A percentile compares a stretch with the other conserved stretches of the same genome.
phyloP scores from a whole-genome alignment of 1,140 invertebrate genomes.

The Apocrypta bakeri region DNA sequence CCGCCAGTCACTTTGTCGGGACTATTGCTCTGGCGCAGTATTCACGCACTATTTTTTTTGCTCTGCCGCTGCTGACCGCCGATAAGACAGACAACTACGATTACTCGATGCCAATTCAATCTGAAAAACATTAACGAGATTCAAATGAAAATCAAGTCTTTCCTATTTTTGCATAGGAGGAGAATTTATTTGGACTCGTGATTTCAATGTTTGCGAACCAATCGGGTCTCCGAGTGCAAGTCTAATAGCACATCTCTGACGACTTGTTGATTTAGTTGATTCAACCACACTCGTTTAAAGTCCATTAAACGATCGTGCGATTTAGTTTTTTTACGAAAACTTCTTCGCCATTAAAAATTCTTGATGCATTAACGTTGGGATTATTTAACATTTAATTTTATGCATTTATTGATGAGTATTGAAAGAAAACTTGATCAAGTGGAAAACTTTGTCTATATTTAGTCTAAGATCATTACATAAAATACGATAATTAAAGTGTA shows the following conservation, averaged over 20 bases:
- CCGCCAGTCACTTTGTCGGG: slow-evolving; percentile 18
- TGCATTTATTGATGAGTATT: background rate
- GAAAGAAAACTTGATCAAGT: too few relatives aligned
- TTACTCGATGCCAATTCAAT: background rate
- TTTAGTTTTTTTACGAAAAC: background rate
- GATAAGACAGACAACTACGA: slow-evolving; percentile 35
- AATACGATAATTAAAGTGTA: too few relatives aligned
- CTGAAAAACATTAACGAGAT: too few relatives aligned
- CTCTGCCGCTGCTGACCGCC: slow-evolving; percentile 13
- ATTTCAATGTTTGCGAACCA: background rate
- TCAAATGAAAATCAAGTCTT: background rate
- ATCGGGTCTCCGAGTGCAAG: background rate
- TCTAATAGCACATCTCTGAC: background rate
- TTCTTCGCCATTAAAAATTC: background rate
- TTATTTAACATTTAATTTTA: background rate
- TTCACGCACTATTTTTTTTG: slow-evolving; percentile 24
- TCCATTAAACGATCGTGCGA: background rate
- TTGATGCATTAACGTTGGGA: background rate
- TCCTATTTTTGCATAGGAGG: background rate
- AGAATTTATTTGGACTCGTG: background rate
- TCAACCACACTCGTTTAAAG: too few relatives aligned
- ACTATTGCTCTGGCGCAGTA: slow-evolving; percentile 12
- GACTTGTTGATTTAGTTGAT: background rate
- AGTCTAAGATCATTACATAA: too few relatives aligned
- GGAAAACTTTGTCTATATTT: too few relatives aligned